Conservation (phyloP, 1,140 invertebrate genomes). For the Apis dorsata region DNA sequence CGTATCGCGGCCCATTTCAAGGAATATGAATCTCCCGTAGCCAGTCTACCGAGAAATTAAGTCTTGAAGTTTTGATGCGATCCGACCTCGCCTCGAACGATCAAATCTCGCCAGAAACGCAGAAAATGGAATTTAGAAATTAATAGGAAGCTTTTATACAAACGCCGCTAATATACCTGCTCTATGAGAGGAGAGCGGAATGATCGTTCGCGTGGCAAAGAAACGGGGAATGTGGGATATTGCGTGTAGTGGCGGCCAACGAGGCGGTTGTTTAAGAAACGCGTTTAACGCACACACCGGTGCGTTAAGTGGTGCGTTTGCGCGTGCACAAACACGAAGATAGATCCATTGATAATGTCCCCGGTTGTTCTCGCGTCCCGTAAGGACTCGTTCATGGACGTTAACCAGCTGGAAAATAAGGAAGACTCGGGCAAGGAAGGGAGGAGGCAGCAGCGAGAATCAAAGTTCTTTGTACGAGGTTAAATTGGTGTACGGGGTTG, state of each 20-base stretch:
- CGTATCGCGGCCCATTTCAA: background rate
- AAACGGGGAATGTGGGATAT: slow-evolving; percentile 33
- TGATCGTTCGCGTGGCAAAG: slow-evolving; percentile 19
- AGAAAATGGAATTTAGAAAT: slow-evolving; percentile 1
- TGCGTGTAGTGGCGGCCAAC: slow-evolving; percentile 33
- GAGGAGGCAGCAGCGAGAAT: slow-evolving; percentile 20
- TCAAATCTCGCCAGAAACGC: background rate
- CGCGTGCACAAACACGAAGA: slow-evolving; percentile 38
- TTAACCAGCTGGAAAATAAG: slow-evolving; percentile 68
- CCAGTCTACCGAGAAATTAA: slow-evolving; percentile 18
- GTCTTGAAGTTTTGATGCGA: slow-evolving; percentile 9
- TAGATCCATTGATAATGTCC: slow-evolving; percentile 72
- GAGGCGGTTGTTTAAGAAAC: slow-evolving; percentile 57
- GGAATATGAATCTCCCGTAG: slow-evolving; percentile 11
- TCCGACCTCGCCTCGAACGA: background rate
- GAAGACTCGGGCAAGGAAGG: slow-evolving; percentile 43
- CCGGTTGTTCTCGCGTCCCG: slow-evolving; percentile 60
- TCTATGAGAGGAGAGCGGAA: too few relatives aligned
- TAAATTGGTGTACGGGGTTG: slow-evolving; percentile 25
- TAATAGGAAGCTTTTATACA: background rate
- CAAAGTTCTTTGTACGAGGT: slow-evolving; percentile 28
- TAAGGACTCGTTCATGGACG: slow-evolving; percentile 65
- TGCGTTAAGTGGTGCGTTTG: slow-evolving; percentile 35
- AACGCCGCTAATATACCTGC: too few relatives aligned
- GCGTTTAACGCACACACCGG: slow-evolving; percentile 48